A percentile compares a stretch with the other conserved stretches of the same genome.
phyloP scores from a whole-genome alignment of 2,113 vertebrate species.

The Coregonus clupeaformis region DNA sequence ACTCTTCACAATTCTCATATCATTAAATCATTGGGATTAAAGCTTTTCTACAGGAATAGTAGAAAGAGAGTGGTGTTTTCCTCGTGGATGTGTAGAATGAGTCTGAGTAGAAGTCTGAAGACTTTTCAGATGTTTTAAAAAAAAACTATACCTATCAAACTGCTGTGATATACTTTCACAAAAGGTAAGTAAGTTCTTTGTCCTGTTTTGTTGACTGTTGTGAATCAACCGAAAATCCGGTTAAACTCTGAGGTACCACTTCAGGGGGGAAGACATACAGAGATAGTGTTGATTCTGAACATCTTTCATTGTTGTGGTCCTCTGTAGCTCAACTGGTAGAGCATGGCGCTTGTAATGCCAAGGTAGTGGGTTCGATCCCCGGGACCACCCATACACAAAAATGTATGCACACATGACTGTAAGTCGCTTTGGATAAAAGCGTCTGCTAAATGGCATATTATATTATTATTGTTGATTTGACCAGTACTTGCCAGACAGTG shows the following conservation, averaged over 20 bases:
- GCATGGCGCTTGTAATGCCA: no score
- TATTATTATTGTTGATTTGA: no score
- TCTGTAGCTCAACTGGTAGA: no score
- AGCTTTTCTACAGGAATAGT: no score
- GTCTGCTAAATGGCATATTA: no score
- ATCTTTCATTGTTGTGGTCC: not conserved
- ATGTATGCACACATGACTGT: no score
- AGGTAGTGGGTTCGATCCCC: no score
- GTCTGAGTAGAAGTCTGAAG: not conserved
- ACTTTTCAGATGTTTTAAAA: no score
- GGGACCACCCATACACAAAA: no score
- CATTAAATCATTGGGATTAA: not conserved
- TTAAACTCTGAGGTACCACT: not conserved
- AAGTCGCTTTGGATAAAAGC: no score
- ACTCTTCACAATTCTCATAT: not conserved
- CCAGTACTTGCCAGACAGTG: conserved; percentile 21
- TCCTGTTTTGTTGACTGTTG: not conserved
- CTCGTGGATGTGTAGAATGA: no score
- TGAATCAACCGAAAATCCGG: not conserved
- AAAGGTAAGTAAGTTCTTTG: not conserved
- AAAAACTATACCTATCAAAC: not conserved
- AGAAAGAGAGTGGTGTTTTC: no score
- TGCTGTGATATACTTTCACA: not conserved
- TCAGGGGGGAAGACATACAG: not conserved
- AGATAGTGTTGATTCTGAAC: not conserved